phyloP scores from a whole-genome alignment of 2,797 vertebrate genomes.

The Pangasius krempfi region DNA sequence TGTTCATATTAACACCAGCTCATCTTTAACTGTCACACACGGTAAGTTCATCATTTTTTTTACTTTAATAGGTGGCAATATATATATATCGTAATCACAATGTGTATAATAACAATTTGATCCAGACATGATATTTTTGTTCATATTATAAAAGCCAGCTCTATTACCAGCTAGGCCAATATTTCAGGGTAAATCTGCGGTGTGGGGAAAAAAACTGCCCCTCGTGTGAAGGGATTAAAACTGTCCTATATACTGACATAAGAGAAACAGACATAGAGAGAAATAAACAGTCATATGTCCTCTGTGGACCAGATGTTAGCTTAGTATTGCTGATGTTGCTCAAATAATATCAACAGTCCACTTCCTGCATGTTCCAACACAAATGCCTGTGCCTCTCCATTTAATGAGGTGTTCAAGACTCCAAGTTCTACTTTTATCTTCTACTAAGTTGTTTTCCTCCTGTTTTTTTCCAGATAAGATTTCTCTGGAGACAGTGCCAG shows the following conservation, averaged over 20 bases:
- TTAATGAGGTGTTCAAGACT: background rate
- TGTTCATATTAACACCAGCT: background rate
- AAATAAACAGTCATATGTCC: slow-evolving; percentile 60
- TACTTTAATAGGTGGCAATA: too few species aligned
- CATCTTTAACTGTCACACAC: background rate
- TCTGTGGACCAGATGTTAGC: slow-evolving; percentile 66
- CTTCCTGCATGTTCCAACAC: slow-evolving; percentile 16
- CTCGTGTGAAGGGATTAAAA: background rate
- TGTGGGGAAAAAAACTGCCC: background rate
- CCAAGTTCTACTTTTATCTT: slow-evolving; percentile 14
- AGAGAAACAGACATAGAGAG: slow-evolving; percentile 44
- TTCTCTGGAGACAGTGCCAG: slow-evolving; percentile 26
- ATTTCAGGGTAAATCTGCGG: background rate
- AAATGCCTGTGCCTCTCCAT: background rate
- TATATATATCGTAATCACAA: background rate
- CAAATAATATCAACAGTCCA: slow-evolving; percentile 36
- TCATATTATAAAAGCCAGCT: background rate
- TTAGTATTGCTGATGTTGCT: slow-evolving; percentile 51
- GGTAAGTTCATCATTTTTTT: background rate
- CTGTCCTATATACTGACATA: background rate
- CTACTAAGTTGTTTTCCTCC: background rate
- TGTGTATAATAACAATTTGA: background rate
- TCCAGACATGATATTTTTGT: background rate
- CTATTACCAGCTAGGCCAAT: background rate
- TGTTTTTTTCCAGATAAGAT: background rate